phyloP scores from a whole-genome alignment of 2,797 vertebrate species.

The Neostethus bicornis region DNA sequence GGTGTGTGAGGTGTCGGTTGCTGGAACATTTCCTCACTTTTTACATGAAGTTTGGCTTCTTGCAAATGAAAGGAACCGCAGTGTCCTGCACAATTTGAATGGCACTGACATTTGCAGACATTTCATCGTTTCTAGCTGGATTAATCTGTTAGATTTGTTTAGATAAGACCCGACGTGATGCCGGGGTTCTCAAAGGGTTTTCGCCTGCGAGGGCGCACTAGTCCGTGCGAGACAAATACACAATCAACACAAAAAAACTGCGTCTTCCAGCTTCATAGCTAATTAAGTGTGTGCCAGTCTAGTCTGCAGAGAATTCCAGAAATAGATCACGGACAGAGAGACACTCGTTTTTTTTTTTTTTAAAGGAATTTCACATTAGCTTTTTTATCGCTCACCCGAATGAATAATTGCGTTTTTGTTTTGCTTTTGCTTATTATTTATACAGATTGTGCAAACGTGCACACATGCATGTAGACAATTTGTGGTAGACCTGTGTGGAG shows the following conservation, averaged over 20 bases:
- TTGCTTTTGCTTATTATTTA: conserved; percentile 29
- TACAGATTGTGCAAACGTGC: conserved; percentile 54
- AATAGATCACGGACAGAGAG: conserved; percentile 70
- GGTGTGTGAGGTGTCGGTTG: conserved; percentile 9
- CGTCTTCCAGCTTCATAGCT: conserved; percentile 60
- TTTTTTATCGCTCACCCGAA: conserved; percentile 63
- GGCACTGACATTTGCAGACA: neutral
- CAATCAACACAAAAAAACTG: conserved; percentile 29
- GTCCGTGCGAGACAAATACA: conserved; percentile 50
- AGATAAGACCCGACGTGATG: conserved; percentile 30
- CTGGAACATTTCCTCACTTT: conserved; percentile 19
- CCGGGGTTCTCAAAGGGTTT: conserved; percentile 43
- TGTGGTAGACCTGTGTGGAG: conserved; percentile 19
- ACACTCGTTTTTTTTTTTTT: conserved; percentile 61
- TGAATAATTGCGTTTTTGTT: conserved; percentile 63
- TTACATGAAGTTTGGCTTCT: conserved; percentile 39
- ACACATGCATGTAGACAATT: neutral
- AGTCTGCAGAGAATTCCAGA: conserved; percentile 72
- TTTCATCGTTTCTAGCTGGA: conserved; percentile 3
- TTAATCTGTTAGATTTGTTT: conserved; percentile 9
- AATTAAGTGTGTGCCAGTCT: conserved; percentile 61
- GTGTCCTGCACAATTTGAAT: conserved; percentile 18
- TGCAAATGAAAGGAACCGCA: neutral
- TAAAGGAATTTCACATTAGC: conserved; percentile 62
- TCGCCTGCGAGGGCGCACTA: conserved; percentile 38